Percentiles rank a stretch among this genome's conserved stretches.
phyloP scores from a whole-genome alignment of 2,888 invertebrate genomes.

The Andricus curvator region DNA sequence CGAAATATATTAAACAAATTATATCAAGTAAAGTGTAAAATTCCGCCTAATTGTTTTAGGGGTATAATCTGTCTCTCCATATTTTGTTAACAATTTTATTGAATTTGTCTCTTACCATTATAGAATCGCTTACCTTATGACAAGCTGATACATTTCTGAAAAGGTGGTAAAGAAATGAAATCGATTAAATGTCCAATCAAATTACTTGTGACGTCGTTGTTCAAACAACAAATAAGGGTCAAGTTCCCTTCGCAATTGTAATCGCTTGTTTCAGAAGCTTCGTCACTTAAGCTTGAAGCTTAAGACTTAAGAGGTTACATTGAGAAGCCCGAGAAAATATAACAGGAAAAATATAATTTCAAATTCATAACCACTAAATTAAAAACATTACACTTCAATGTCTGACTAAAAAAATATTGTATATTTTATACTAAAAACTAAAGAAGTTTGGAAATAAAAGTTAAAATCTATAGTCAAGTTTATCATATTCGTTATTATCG shows the following conservation, averaged over 20 bases:
- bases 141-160: background rate
- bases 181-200: constrained; percentile 5
- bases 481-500: too few species aligned
- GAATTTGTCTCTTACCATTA: background rate
- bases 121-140: background rate
- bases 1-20: too few species aligned
- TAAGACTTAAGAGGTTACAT: background rate
- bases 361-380: background rate
- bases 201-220: constrained; percentile 10
- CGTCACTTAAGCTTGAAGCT: background rate
- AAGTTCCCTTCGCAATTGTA: constrained; percentile 10
- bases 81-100: background rate
- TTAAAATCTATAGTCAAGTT: too few species aligned
- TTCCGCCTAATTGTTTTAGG: too few species aligned
- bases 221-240: constrained; percentile 6
- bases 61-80: background rate
- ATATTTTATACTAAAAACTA: too few species aligned
- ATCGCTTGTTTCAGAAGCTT: constrained; percentile 16
- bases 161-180: background rate
- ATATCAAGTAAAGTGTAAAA: too few species aligned
- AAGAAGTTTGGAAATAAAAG: too few species aligned
- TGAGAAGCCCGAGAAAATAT: background rate
- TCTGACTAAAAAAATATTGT: too few species aligned
- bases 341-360: background rate
- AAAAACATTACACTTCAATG: too few species aligned